Evolutionary conservation across 2,113 vertebrate species (phyloP).

Genomic region (Oplegnathus fasciatus): DNA sequence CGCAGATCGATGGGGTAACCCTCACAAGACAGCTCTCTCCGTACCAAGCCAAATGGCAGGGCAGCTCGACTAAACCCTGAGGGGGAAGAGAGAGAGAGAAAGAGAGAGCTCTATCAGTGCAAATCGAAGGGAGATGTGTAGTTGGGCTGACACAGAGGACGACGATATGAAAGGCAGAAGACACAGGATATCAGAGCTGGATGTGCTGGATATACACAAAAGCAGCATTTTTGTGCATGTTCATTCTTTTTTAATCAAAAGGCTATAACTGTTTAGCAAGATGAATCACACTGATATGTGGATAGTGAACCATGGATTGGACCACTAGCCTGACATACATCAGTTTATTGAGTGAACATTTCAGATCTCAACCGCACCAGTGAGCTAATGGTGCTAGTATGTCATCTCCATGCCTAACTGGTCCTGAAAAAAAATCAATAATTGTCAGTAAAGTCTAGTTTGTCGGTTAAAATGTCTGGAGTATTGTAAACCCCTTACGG

Average conservation of each 20-base stretch:
- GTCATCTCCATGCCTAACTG: constrained; percentile 60
- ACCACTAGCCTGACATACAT: constrained; percentile 28
- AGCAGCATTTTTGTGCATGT: constrained; percentile 12
- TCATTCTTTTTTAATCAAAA: constrained; percentile 1
- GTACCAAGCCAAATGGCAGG: constrained; percentile 95
- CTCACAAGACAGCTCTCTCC: constrained; percentile 97
- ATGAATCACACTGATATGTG: constrained; percentile 10
- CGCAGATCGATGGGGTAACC: constrained; percentile 98
- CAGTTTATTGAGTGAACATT: constrained; percentile 48
- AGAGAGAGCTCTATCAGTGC: constrained; percentile 60
- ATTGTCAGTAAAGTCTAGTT: constrained; percentile 66
- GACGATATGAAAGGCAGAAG: constrained; percentile 12
- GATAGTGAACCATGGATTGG: background rate
- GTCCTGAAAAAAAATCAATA: constrained; percentile 59
- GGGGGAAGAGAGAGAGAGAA: constrained; percentile 39
- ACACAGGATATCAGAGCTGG: constrained; percentile 39
- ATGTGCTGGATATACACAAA: constrained; percentile 11
- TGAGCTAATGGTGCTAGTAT: constrained; percentile 65
- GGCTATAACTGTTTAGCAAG: constrained; percentile 1
- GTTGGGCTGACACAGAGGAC: constrained; percentile 37
- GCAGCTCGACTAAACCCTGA: constrained; percentile 96
- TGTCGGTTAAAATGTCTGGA: constrained; percentile 57
- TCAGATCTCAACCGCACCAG: constrained; percentile 51
- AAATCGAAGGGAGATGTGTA: constrained; percentile 63
- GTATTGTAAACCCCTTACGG: constrained; percentile 13